Conservation (phyloP, 2,797 vertebrate genomes). For the Chrysocyon brachyurus region DNA sequence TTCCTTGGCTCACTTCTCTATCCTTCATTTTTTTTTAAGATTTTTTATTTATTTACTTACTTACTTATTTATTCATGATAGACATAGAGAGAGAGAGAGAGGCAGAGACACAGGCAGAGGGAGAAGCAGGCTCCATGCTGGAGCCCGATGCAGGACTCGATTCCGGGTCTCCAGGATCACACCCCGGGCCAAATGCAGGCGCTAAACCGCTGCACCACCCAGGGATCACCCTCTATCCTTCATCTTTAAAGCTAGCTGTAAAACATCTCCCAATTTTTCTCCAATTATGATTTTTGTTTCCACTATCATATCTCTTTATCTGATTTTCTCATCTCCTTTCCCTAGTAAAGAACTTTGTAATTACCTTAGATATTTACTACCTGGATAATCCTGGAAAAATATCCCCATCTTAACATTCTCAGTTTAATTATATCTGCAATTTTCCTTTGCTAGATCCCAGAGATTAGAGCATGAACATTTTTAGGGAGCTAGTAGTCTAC, state of each 20-base stretch:
- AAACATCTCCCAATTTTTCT: background rate
- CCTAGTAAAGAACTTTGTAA: background rate
- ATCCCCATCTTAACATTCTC: background rate
- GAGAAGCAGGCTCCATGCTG: too few species aligned
- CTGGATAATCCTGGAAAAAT: background rate
- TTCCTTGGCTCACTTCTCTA: background rate
- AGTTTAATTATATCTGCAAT: background rate
- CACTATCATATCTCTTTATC: background rate
- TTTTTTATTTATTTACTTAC: too few species aligned
- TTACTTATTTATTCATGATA: too few species aligned
- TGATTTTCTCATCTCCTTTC: background rate
- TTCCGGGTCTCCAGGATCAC: too few species aligned
- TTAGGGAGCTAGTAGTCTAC: background rate
- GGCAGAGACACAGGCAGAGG: too few species aligned
- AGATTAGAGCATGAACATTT: background rate
- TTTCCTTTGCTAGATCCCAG: background rate
- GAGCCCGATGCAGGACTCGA: too few species aligned
- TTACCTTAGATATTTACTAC: background rate
- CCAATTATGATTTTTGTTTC: background rate
- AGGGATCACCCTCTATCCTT: background rate
- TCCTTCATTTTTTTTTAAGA: background rate
- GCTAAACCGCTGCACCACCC: too few species aligned
- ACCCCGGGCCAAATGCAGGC: too few species aligned
- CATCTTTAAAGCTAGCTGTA: background rate
- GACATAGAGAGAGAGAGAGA: too few species aligned